Evolutionary conservation across 2,113 vertebrate genomes (phyloP), one percentile per base, ranked within the genome.

Genomic region (Melozone crissalis): DNA sequence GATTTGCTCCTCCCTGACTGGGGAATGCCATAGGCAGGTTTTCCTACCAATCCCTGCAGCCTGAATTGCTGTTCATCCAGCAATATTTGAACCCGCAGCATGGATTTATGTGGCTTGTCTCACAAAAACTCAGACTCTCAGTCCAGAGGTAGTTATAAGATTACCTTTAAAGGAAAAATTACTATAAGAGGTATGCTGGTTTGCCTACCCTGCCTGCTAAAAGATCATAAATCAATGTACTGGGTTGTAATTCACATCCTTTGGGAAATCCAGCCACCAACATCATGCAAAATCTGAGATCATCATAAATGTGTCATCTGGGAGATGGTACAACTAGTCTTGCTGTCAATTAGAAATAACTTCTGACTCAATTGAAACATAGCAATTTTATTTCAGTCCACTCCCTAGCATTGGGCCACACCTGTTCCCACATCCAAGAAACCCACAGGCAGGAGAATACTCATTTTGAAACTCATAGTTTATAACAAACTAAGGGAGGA

Each of bases 31-130:
- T 22, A 28, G 23, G 5, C 37, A 75, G n/a, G 7, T 31, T 88
- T 11, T 0, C 11, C 28, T 44, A 21, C 13, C 0, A 3, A 9
- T 14, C 20, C 22, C 17, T 31, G 7, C 55, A 93, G 20, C 35
- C 72, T 43, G 18, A 47, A 58, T 13, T 49, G 31, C n/a, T 47
- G 1, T 27, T 8, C 10, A 18, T 69, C 4, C 27, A 35, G 13
- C 10, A 47, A 12, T 13, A 10, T 49, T 52, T 49, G 37, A 79
- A 57, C 14, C 5, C 83, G 24, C 9, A 72, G 7, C 57, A 71
- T 52, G 26, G 26, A 31, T 16, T 66, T 51, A 27, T 13, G 39
- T 51, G 65, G 13, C 20, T 90, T 78, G 41, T 61, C 35, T 59
- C 35, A 51, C 28, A 73, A 57, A 79, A 62, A 51, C 10, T 57